Base-by-base conservation (phyloP, 2,113 vertebrate genomes). In the Gobio gobio region DNA sequence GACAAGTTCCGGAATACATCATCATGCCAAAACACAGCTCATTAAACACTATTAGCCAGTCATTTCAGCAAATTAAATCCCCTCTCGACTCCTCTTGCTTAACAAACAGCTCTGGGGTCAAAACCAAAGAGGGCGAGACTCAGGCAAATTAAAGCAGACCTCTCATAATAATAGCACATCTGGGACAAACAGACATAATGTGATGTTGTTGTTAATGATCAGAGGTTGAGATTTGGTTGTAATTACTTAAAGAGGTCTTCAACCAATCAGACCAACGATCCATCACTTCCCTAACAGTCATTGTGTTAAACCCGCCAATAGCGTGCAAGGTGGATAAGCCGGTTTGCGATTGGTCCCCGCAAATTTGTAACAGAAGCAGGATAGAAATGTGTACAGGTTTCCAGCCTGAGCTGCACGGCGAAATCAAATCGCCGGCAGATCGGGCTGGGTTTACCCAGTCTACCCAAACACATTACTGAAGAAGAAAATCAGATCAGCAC, bases 11-110 rank as follows among this genome's bases (percentile, higher is more conserved):
- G 83, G 82, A 91, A 87, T 88, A 90, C 84, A 85, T 91, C 92
- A 94, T 91, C 86, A 87, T 87, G 89, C 90, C 90, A 90, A 92
- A 94, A 93, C 87, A 88, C 90, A 93, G 91, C 93, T 94, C 93
- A 94, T 94, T 95, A 95, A 93, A 93, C 56, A 83, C 93, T 92
- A 94, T 95, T 94, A 94, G 91, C 89, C 88, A 90, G 92, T 93
- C 92, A 94, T 93, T 93, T 94, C 90, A 92, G 93, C 93, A 89
- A 91, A 94, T 91, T 90, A 92, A 93, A 93, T 93, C 90, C 91
- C 93, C 91, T 93, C 90, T 91, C 87, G 5, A 91, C 91, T 89
- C 88, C 78, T 89, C 82, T 89, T 80, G 92, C 90, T 93, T 89
- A 90, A 91, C 89, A 93, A 92, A 94, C 91, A 93, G 93, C 93